Percentiles rank a stretch among this genome's conserved stretches.
These are phyloP conservation scores for Corapipo altera DNA, from an alignment of 2,113 vertebrate genomes.

Conservation along the genomic window DNA sequence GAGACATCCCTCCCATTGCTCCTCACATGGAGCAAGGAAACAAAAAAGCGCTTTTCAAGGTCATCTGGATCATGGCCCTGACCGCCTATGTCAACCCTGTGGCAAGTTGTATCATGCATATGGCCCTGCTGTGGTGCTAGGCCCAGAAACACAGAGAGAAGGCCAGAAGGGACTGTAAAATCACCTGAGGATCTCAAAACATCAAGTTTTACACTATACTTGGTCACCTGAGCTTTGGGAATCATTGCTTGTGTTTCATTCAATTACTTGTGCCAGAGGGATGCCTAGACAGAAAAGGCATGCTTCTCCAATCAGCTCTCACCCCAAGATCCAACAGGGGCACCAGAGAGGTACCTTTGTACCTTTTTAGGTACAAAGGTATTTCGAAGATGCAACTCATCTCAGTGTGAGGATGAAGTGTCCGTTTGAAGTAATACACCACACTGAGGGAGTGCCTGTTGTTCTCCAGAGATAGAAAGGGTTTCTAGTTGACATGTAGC, in stretches of 20 bases:
- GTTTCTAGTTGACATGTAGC: neutral
- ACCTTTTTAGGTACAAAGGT: neutral
- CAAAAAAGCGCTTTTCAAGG: neutral
- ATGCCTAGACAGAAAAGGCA: neutral
- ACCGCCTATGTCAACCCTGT: neutral
- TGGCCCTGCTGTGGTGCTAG: neutral
- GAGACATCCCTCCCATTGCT: too few species aligned
- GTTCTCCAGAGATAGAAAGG: neutral
- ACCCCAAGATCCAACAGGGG: neutral
- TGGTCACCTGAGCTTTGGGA: neutral
- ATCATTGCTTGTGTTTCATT: neutral
- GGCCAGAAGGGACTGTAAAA: neutral
- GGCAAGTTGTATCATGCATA: neutral
- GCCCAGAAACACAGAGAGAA: neutral
- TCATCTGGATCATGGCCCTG: neutral
- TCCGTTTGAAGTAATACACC: neutral
- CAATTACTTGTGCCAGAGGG: neutral
- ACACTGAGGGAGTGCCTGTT: neutral
- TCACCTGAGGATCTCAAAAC: neutral
- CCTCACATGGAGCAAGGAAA: neutral
- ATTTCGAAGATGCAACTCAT: neutral
- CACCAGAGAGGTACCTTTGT: too few species aligned
- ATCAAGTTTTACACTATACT: neutral
- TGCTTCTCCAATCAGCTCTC: neutral
- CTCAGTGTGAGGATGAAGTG: neutral